A percentile compares a stretch with the other conserved stretches of the same genome.
These are phyloP conservation scores for Sinonovacula constricta DNA, from an alignment of 1,140 invertebrate species.

Conservation along the genomic window DNA sequence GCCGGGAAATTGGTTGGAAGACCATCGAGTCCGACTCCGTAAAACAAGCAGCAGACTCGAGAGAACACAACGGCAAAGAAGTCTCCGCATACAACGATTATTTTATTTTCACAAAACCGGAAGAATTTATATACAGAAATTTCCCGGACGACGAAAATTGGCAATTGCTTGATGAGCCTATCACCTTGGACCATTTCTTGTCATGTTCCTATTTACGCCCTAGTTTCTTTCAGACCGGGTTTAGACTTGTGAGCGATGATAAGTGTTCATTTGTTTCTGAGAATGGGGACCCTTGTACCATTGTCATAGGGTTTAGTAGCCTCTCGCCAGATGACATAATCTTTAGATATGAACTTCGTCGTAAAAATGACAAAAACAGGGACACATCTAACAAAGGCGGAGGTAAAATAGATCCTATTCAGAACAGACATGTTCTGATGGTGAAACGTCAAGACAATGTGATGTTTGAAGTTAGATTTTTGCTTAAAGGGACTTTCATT, in stretches of 20 bases:
- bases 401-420: background rate
- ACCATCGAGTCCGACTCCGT: conserved; percentile 4
- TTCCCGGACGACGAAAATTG: conserved; percentile 50
- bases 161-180: conserved; percentile 48
- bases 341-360: conserved; percentile 42
- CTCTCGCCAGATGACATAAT: conserved; percentile 1
- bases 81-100: conserved; percentile 31
- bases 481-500: conserved; percentile 11
- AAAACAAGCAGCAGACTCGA: background rate
- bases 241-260: conserved; percentile 29
- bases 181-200: conserved; percentile 34
- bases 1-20: background rate
- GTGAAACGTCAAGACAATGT: conserved; percentile 12
- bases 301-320: conserved; percentile 26
- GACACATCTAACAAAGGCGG: background rate
- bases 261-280: conserved; percentile 19
- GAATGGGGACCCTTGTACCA: conserved; percentile 23
- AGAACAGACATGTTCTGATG: conserved; percentile 28
- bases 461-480: conserved; percentile 40
- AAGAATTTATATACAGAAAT: conserved; percentile 49
- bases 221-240: conserved; percentile 20
- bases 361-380: background rate
- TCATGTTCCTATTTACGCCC: conserved; percentile 14
- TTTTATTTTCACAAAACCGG: conserved; percentile 52
- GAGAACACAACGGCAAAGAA: background rate